Conservation (phyloP, 2,113 vertebrate species). For the Hippocampus mohnikei region DNA sequence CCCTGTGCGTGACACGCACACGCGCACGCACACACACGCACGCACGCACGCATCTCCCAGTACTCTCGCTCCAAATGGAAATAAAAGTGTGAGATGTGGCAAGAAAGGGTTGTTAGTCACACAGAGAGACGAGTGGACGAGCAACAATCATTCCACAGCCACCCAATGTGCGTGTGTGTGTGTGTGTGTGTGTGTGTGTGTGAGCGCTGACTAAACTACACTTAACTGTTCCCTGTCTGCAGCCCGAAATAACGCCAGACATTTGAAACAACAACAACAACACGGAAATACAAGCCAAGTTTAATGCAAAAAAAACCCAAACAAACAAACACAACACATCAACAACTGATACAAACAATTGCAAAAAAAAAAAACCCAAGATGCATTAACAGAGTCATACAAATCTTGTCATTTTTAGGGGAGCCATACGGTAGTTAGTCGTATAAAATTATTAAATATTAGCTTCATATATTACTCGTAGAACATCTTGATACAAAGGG, state of each 20-base stretch:
- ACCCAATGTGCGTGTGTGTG: not conserved
- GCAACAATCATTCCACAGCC: conserved; percentile 21
- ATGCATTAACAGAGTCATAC: conserved; percentile 68
- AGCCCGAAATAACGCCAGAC: conserved; percentile 49
- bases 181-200: conserved; percentile 24
- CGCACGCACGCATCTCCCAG: conserved; percentile 15
- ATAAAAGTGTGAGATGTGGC: not conserved
- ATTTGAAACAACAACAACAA: conserved; percentile 39
- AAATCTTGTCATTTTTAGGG: conserved; percentile 68
- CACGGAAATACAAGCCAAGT: conserved; percentile 68
- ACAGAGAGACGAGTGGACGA: conserved; percentile 33
- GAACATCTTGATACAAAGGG: conserved; percentile 78
- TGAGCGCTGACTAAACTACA: conserved; percentile 1
- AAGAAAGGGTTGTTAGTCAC: conserved; percentile 34
- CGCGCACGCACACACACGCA: conserved; percentile 18
- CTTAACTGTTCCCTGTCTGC: conserved; percentile 22
- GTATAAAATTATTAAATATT: conserved; percentile 85
- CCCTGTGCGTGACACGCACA: conserved; percentile 58
- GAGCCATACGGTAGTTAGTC: conserved; percentile 77
- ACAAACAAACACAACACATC: conserved; percentile 7
- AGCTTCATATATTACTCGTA: conserved; percentile 83
- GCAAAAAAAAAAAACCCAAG: conserved; percentile 46
- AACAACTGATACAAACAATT: conserved; percentile 56
- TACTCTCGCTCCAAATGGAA: not conserved
- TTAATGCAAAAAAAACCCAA: conserved; percentile 70